These are phyloP conservation scores for Halcyon leucocephala DNA, from an alignment of 2,797 vertebrate species.

Conservation along the genomic window DNA sequence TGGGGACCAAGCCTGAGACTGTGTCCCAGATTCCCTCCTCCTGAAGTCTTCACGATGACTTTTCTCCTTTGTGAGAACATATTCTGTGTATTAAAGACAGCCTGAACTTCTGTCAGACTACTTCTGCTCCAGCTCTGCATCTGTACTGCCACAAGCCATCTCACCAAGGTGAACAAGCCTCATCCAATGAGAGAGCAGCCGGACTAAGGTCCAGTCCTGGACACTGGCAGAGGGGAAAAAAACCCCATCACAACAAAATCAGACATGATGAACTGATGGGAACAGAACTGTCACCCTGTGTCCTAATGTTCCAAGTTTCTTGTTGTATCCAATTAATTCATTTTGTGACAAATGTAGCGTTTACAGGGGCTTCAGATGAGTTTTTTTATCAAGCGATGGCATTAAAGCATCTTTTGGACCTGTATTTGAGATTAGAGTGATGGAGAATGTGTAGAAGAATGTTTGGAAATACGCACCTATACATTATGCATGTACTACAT, in stretches of 20 bases:
- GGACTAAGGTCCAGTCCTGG: neutral
- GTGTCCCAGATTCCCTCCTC: neutral
- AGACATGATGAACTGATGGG: neutral
- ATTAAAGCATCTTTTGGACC: neutral
- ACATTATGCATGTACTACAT: neutral
- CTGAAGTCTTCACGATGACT: neutral
- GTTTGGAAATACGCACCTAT: neutral
- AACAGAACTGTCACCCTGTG: neutral
- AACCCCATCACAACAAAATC: neutral
- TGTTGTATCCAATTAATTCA: neutral
- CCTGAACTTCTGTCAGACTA: neutral
- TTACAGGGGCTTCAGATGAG: neutral
- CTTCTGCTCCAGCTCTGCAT: neutral
- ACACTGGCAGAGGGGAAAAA: neutral
- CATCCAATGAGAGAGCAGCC: neutral
- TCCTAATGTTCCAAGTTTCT: neutral
- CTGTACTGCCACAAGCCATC: neutral
- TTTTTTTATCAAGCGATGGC: neutral
- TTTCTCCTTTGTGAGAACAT: neutral
- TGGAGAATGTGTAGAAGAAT: neutral
- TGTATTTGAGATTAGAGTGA: neutral
- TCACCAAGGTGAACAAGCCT: neutral
- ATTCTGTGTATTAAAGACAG: neutral
- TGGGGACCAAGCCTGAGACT: neutral
- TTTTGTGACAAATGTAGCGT: neutral